Conservation (phyloP, 1,140 invertebrate genomes). For the Idris sp. region DNA sequence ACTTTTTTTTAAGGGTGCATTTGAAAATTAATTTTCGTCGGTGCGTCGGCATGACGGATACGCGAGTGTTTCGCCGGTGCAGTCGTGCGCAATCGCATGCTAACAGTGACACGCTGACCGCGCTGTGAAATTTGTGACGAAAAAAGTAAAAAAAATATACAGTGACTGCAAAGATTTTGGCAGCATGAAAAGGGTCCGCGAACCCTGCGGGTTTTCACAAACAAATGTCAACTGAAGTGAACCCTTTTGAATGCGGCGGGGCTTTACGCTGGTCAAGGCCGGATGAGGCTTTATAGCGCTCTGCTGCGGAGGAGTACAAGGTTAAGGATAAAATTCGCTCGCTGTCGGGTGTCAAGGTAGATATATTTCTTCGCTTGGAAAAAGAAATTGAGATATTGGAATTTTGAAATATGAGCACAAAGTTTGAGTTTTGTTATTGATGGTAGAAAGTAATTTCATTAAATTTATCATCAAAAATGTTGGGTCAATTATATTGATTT, state of each 20-base stretch:
- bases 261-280: slow-evolving; percentile 32
- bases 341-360: slow-evolving; percentile 23
- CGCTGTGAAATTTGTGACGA: slow-evolving; percentile 42
- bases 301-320: slow-evolving; percentile 29
- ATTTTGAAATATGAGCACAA: too few species aligned
- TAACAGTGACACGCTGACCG: slow-evolving; percentile 38
- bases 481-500: too few species aligned
- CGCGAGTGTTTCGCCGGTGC: slow-evolving; percentile 40
- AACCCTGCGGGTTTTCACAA: not conserved
- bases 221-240: slow-evolving; percentile 25
- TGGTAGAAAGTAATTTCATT: too few species aligned
- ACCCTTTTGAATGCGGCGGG: slow-evolving; percentile 1
- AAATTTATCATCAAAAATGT: too few species aligned
- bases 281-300: slow-evolving; percentile 26
- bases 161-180: slow-evolving; percentile 17
- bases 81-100: slow-evolving; percentile 47
- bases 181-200: too few species aligned
- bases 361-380: too few species aligned
- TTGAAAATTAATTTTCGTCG: too few species aligned
- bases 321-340: slow-evolving; percentile 42
- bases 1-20: too few species aligned
- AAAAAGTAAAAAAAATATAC: slow-evolving; percentile 5
- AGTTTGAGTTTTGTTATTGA: too few species aligned
- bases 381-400: too few species aligned
- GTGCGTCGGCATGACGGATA: slow-evolving; percentile 43